phyloP scores from a whole-genome alignment of 2,797 vertebrate genomes.

The Ptychadena robeensis region DNA sequence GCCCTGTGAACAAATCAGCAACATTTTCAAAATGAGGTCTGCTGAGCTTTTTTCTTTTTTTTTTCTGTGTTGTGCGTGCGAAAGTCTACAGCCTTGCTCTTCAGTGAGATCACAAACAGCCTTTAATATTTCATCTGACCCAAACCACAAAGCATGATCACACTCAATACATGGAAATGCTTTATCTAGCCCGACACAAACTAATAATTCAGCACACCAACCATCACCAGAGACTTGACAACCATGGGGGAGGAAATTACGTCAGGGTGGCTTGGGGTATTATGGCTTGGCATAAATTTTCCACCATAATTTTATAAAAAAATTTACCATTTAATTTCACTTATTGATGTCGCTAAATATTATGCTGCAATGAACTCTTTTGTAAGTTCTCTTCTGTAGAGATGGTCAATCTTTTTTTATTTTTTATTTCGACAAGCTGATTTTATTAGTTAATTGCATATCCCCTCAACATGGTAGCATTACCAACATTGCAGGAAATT shows the following conservation, averaged over 20 bases:
- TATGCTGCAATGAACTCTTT: background rate
- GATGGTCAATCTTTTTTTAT: too few relatives aligned
- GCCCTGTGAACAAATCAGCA: constrained; percentile 39
- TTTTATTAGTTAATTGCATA: too few relatives aligned
- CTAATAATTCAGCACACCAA: constrained; percentile 75
- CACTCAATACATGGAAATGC: constrained; percentile 82
- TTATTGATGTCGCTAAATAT: background rate
- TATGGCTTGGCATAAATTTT: constrained; percentile 19
- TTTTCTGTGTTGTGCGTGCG: constrained; percentile 66
- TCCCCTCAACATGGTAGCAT: too few relatives aligned
- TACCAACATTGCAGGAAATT: too few relatives aligned
- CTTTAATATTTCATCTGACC: constrained; percentile 88
- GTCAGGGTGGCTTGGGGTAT: constrained; percentile 35
- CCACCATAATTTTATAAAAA: background rate
- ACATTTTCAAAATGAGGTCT: constrained; percentile 31
- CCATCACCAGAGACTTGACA: constrained; percentile 71
- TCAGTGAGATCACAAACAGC: constrained; percentile 80
- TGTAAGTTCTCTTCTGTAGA: too few relatives aligned
- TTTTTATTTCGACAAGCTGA: too few relatives aligned
- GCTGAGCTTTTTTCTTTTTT: constrained; percentile 23
- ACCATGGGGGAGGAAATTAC: constrained; percentile 72
- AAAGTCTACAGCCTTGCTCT: constrained; percentile 77
- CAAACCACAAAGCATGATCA: constrained; percentile 78
- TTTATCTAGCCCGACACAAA: constrained; percentile 78
- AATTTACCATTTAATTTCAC: constrained; percentile 1